Base-by-base conservation (phyloP, 2,113 vertebrate genomes). In the Myocastor coypus region DNA sequence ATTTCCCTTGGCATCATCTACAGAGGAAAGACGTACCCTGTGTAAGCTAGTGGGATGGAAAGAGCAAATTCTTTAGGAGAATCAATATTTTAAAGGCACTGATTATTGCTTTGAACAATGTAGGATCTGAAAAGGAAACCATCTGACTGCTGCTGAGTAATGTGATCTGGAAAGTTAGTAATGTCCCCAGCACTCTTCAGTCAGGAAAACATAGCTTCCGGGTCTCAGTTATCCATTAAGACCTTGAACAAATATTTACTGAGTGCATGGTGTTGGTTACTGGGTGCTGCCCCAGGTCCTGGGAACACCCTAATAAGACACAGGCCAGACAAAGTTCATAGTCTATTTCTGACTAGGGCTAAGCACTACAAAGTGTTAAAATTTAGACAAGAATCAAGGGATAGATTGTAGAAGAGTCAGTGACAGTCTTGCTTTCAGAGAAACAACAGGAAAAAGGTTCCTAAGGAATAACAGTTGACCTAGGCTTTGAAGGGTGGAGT, bases 41-140 rank as follows among this genome's bases (percentile, higher is more conserved):
- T 3, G 13, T 55, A 32, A 57, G 6, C 26, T 1, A 26, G 5
- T 11, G 3, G 6, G 28, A 11, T 2, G 34, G 28, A 30, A 55
- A 11, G 3, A 34, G 75, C 28, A 42, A 42, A n/a, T 40, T 26
- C 40, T n/a, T 89, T 80, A 11, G 37, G 22, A 42, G 32, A 61
- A 14, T 12, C 46, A 40, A 30, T 28, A 24, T 68, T 71, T 82
- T 52, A 57, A 55, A 66, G 57, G 50, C 0, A 14, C 14, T 34
- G 75, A 40, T 42, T 13, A 7, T n/a, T 16, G 17, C 7, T 37
- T 42, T 26, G 63, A 73, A n/a, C 32, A 32, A 12, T 61, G 13
- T 3, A 37, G 61, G 59, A n/a, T 19, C 2, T 61, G 8, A 24
- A 0, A 9, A 10, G 20, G 17, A 30, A 55, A 32, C 63, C 7